phyloP scores from a whole-genome alignment of 35 echinoderm and acorn worm genomes.

The Amphiura filiformis region DNA sequence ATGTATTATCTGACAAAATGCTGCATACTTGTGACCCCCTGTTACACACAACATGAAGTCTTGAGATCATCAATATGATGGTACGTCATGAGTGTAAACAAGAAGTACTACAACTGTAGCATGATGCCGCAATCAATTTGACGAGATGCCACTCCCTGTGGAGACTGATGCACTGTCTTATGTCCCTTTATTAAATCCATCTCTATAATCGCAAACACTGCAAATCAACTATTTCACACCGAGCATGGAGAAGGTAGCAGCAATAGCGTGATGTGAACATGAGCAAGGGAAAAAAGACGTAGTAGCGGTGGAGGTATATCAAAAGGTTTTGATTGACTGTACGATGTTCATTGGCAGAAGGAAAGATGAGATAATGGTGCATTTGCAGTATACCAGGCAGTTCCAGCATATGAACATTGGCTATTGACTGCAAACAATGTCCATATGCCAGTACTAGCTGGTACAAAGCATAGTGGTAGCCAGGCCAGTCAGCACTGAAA shows the following conservation, averaged over 20 bases:
- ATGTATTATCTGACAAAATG: neutral
- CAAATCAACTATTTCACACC: too few relatives aligned
- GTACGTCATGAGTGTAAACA: neutral
- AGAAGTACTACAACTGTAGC: neutral
- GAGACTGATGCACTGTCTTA: too few relatives aligned
- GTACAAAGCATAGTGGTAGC: slow-evolving; percentile 41
- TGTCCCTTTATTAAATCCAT: too few relatives aligned
- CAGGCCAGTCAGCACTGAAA: neutral
- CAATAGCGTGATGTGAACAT: neutral
- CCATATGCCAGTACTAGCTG: slow-evolving; percentile 99
- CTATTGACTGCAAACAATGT: slow-evolving; percentile 70
- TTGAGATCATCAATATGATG: too few relatives aligned
- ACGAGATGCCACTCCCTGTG: too few relatives aligned
- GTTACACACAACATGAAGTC: neutral
- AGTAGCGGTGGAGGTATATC: neutral
- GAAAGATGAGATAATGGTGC: neutral
- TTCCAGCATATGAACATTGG: slow-evolving; percentile 94
- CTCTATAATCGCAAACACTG: neutral
- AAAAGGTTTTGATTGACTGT: neutral
- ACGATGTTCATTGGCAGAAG: neutral
- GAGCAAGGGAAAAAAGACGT: neutral
- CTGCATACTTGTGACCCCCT: neutral
- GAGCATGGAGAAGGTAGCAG: neutral
- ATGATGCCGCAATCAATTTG: neutral
- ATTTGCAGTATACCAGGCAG: slow-evolving; percentile 65